Evolutionary conservation across 2,888 invertebrate species (phyloP).

Genomic region (Punctoribates punctum): DNA sequence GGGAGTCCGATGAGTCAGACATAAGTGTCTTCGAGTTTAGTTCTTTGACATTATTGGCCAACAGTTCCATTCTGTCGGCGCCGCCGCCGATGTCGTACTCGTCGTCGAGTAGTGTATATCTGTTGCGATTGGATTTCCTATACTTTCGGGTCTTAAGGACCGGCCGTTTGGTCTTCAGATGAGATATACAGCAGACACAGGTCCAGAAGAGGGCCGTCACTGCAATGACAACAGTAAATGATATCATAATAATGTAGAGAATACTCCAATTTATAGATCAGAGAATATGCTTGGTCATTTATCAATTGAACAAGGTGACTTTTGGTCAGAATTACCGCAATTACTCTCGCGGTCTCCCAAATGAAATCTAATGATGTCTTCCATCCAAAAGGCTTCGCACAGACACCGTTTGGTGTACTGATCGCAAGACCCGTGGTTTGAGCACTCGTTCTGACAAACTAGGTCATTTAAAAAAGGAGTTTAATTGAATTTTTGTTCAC

Average conservation of each 20-base stretch:
- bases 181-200: conserved; percentile 29
- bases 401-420: conserved; percentile 75
- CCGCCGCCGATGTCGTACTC: conserved; percentile 49
- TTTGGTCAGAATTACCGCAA: conserved; percentile 64
- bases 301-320: not conserved
- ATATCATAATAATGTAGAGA: conserved; percentile 73
- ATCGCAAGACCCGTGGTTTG: conserved; percentile 81
- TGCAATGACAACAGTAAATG: conserved; percentile 52
- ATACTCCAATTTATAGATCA: conserved; percentile 77
- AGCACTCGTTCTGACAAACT: conserved; percentile 88
- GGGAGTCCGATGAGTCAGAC: not conserved
- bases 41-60: conserved; percentile 18
- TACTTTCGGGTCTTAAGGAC: conserved; percentile 41
- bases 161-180: not conserved
- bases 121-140: conserved; percentile 51
- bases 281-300: conserved; percentile 34
- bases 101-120: conserved; percentile 53
- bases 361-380: conserved; percentile 67
- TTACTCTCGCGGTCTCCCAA: conserved; percentile 68
- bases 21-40: conserved; percentile 9
- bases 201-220: conserved; percentile 42
- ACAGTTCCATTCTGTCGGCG: conserved; percentile 2
- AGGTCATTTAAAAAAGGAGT: conserved; percentile 41
- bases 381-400: conserved; percentile 97
- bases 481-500: too few species aligned